phyloP scores from a whole-genome alignment of 2,113 vertebrate species.

The Catharus minimus region DNA sequence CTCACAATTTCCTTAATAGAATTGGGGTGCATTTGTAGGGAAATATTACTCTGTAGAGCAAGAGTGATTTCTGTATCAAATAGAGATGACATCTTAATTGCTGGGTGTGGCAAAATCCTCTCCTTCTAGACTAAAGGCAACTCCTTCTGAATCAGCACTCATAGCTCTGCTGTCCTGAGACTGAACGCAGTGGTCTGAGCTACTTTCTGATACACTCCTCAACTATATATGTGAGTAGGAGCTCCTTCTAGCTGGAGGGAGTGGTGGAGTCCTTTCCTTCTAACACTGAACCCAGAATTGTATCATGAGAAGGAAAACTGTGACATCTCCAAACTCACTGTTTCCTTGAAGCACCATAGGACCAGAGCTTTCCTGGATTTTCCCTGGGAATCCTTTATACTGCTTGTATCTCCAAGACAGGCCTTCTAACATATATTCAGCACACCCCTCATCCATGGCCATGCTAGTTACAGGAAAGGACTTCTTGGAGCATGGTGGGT shows the following conservation, averaged over 20 bases:
- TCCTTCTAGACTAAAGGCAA: not conserved
- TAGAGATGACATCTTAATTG: not conserved
- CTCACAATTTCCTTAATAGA: not conserved
- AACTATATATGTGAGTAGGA: not conserved
- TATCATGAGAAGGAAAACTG: not conserved
- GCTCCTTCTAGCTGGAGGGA: not conserved
- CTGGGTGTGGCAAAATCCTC: not conserved
- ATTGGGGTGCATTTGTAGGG: not conserved
- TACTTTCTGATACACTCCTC: not conserved
- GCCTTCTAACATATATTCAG: not conserved
- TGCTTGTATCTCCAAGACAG: not conserved
- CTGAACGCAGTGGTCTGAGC: not conserved
- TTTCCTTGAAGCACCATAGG: not conserved
- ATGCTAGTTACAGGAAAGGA: not conserved
- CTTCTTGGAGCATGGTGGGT: not conserved
- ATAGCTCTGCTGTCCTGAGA: not conserved
- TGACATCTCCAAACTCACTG: not conserved
- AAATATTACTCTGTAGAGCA: not conserved
- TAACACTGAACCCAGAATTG: not conserved
- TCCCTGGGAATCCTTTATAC: not conserved
- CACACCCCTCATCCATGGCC: fast-evolving
- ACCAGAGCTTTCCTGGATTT: not conserved
- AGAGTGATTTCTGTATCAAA: not conserved
- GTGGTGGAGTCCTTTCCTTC: not conserved
- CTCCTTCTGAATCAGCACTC: not conserved